Evolutionary conservation across 2,888 invertebrate species (phyloP), one percentile per base, ranked within the genome.

Genomic region (Philonicus albiceps): DNA sequence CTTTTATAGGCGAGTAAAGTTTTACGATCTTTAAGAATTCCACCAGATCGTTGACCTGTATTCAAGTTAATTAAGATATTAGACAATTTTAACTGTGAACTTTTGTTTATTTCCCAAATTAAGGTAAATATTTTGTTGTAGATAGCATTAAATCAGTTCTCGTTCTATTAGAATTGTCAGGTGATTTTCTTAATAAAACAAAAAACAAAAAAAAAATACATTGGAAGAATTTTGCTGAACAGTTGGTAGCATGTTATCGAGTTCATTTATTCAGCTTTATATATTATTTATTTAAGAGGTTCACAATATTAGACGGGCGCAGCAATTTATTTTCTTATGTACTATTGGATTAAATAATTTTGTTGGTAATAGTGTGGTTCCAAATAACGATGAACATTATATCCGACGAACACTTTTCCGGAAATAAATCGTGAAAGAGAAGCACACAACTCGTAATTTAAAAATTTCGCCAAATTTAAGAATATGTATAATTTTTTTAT

Each of bases 1-100:
- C 88, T 78, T 40, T 94, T 94, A 1, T 93, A 96, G 96, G 95
- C 95, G 90, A 96, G 96, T 92, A 96, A 96, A 94, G 94, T 96
- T 85, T 93, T 96, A 64, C 94, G 95, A 89, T 96, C 96, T 30
- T 93, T 95, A 87, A 94, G 96, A 89, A 95, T 96, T 89, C 96
- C 96, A 88, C 95, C 95, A 92, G 95, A 94, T 91, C 94, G 95
- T 94, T 95, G 94, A 95, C 93, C 89, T 89, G 89, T 88, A 88
- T 89, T 88, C 87, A 87, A 88, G 86, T 87, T 88, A 53, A 73
- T 84, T 84, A 84, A 84, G 80, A 75, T 34, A 49, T 85, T 87
- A 87, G 86, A 86, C 16, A 86, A 86, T 86, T 85, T 87, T 74
- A 87, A 86, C 49, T 86, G 85, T 85, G 31, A 85, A 85, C 22